A percentile compares a stretch with the other conserved stretches of the same genome.
These are phyloP conservation scores for Pocota personata DNA, from an alignment of 2,888 invertebrate species.

Conservation along the genomic window DNA sequence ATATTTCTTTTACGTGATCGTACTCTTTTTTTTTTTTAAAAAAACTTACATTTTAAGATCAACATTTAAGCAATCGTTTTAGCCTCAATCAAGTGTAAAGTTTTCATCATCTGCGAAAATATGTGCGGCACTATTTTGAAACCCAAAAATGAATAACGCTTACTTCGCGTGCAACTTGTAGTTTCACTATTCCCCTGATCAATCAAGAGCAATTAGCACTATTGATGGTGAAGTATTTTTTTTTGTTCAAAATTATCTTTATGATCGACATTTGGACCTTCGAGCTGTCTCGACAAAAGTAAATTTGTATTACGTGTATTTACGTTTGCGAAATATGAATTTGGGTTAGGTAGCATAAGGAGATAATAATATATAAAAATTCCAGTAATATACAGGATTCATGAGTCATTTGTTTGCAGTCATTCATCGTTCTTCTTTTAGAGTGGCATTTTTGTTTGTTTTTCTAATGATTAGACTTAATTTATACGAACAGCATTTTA, in stretches of 20 bases:
- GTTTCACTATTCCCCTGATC: conserved; percentile 48
- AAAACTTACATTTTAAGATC: background rate
- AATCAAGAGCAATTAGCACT: conserved; percentile 66
- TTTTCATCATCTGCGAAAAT: conserved; percentile 8
- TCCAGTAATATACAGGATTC: background rate
- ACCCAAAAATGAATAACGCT: conserved; percentile 35
- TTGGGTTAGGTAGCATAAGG: conserved; percentile 1
- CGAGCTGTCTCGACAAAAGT: conserved; percentile 13
- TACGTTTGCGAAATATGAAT: conserved; percentile 33
- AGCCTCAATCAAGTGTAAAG: background rate
- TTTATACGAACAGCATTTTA: background rate
- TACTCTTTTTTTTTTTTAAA: background rate
- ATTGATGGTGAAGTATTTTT: conserved; percentile 44
- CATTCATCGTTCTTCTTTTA: background rate
- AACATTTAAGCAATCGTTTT: background rate
- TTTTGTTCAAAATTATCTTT: background rate
- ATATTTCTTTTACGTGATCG: background rate
- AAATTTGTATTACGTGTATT: conserved; percentile 16
- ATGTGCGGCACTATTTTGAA: conserved; percentile 35
- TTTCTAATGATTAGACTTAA: conserved; percentile 2
- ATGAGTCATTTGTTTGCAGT: conserved; percentile 1
- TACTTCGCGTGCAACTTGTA: conserved; percentile 30
- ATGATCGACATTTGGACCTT: conserved; percentile 35
- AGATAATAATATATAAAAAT: background rate
- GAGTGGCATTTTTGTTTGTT: conserved; percentile 4